phyloP scores from a whole-genome alignment of 2,888 invertebrate species.

The Trichopria drosophilae region DNA sequence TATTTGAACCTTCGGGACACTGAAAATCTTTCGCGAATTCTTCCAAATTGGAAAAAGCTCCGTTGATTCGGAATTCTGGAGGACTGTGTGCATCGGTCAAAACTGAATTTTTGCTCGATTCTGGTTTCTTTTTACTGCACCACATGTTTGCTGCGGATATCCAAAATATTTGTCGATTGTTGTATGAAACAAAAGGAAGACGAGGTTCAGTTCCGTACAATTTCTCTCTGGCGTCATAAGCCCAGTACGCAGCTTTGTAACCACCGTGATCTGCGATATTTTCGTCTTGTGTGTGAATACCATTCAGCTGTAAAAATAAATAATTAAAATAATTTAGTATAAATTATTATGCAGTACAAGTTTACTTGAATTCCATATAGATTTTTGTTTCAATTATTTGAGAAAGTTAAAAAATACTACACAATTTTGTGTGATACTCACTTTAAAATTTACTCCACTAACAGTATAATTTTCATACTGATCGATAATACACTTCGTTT shows the following conservation, averaged over 20 bases:
- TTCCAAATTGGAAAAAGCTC: constrained; percentile 64
- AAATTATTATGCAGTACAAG: too few species aligned
- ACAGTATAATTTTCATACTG: too few species aligned
- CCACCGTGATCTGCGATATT: constrained; percentile 94
- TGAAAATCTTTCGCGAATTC: constrained; percentile 66
- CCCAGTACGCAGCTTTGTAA: constrained; percentile 82
- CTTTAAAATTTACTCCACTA: too few species aligned
- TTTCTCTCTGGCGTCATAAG: constrained; percentile 74
- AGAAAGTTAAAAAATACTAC: too few species aligned
- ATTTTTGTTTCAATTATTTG: too few species aligned
- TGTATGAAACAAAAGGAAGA: constrained; percentile 70
- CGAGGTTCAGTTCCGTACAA: constrained; percentile 67
- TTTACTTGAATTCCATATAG: too few species aligned
- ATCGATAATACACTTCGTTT: too few species aligned
- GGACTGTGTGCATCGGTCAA: constrained; percentile 78
- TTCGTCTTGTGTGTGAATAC: constrained; percentile 87
- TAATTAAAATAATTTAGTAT: background rate
- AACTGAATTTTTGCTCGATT: constrained; percentile 76
- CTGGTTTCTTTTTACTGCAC: constrained; percentile 63
- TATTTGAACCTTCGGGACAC: constrained; percentile 64
- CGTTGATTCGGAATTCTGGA: constrained; percentile 64
- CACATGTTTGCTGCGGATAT: constrained; percentile 64
- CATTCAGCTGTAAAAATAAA: constrained; percentile 70
- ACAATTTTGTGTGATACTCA: too few species aligned
- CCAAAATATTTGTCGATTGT: constrained; percentile 69